Percentiles rank a stretch among this genome's conserved stretches.
phyloP scores from a whole-genome alignment of 2,797 vertebrate species.

The Nasua narica region DNA sequence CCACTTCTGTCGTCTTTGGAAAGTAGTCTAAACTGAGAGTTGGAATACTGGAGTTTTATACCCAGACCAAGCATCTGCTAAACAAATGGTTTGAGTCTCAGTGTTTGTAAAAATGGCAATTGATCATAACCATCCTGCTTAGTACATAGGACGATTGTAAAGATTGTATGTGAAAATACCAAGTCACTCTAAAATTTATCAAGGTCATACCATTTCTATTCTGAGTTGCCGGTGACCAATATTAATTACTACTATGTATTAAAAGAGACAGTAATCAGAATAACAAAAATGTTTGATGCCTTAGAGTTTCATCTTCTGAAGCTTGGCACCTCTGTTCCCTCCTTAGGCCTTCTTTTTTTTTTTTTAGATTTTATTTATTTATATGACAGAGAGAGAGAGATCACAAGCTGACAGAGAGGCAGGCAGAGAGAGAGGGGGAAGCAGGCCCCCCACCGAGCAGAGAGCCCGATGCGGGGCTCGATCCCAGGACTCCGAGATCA shows the following conservation, averaged over 20 bases:
- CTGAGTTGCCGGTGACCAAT: neutral
- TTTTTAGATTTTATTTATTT: no score
- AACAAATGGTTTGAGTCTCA: neutral
- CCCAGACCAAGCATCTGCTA: neutral
- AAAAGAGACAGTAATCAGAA: neutral
- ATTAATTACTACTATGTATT: neutral
- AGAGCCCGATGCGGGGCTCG: no score
- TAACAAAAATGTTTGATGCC: neutral
- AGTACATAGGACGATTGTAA: neutral
- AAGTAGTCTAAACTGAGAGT: neutral
- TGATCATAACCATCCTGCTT: neutral
- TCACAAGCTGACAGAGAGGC: no score
- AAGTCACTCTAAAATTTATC: neutral
- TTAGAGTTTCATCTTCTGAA: neutral
- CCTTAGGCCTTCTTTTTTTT: neutral
- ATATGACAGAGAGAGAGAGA: no score
- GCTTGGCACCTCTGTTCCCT: neutral
- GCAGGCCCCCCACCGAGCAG: no score
- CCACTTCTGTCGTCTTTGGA: neutral
- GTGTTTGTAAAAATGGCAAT: constrained; percentile 3
- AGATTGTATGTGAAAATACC: neutral
- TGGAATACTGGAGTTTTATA: neutral
- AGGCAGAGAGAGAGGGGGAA: no score
- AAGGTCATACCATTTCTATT: neutral
- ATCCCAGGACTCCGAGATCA: no score